Base-by-base conservation (phyloP, 2,113 vertebrate genomes). In the Irena cyanogastra region DNA sequence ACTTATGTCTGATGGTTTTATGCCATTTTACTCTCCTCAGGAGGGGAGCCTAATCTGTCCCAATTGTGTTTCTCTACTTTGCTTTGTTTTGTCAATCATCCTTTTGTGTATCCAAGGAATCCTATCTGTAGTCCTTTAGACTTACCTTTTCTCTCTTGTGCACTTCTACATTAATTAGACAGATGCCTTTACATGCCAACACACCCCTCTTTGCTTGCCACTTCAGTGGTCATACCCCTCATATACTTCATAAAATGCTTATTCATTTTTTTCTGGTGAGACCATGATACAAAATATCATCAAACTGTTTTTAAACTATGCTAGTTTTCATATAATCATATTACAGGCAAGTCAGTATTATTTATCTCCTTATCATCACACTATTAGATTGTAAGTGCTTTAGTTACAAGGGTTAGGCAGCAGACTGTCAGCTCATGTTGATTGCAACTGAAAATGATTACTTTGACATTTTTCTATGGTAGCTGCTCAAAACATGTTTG, bases 401-500 rank as follows among this genome's bases (percentile, higher is more conserved):
- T 44, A 68, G 39, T 63, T 71, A 35, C 26, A 87, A 66, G 22
- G 9, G 18, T 71, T 76, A 66, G 39, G 70, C 23, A 76, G 10
- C 44, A 59, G 37, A 52, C 16, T n/a, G 37, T 64, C 50, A 78
- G 14, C 19, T 95, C 11, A 4, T 22, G 39, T 56, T 64, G 39
- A 45, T 9, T 49, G 37, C 11, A 9, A 18, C 5, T 41, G 49
- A 54, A 80, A 89, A 68, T 0, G 0, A 66, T 41, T 70, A 30
- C 44, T 39, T 15, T 63, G 47, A 71, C 24, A 52, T 85, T 76
- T 71, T 78, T 78, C 33, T 75, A 3, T 26, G 9, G 6, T 64
- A 90, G 23, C 23, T 59, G 17, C 27, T 26, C 23, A 82, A 71
- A 84, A 1, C 8, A 7, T 19, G 18, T 54, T 93, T 91, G 20